These are phyloP conservation scores for Aphrocallistes beatrix DNA, from an alignment of 37 sponge, comb jelly and placozoan species.

Conservation along the genomic window DNA sequence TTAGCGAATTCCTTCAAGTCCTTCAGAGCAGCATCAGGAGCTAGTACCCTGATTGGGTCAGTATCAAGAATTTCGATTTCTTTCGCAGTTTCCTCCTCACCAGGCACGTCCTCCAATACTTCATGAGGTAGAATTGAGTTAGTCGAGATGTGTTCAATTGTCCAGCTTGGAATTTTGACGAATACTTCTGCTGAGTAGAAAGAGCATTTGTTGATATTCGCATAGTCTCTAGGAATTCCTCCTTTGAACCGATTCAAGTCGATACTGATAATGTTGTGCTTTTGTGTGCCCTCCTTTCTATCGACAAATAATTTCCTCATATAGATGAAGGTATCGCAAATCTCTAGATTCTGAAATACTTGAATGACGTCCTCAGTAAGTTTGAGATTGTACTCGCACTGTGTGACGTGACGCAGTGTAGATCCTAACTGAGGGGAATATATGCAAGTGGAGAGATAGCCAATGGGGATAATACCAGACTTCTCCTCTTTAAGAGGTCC, in stretches of 20 bases:
- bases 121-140: background rate
- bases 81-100: background rate
- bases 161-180: slow-evolving; percentile 22
- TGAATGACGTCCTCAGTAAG: slow-evolving; percentile 37
- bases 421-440: background rate
- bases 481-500: background rate
- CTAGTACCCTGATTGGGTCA: background rate
- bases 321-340: background rate
- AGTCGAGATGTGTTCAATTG: background rate
- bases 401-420: slow-evolving; percentile 20
- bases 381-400: slow-evolving; percentile 25
- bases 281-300: background rate
- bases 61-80: background rate
- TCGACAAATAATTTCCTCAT: background rate
- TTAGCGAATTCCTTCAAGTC: background rate
- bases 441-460: background rate
- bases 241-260: slow-evolving; percentile 33
- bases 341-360: slow-evolving; percentile 30
- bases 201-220: slow-evolving; percentile 30
- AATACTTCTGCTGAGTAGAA: slow-evolving; percentile 36
- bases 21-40: background rate
- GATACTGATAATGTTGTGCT: slow-evolving; percentile 38
- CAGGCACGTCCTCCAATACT: slow-evolving; percentile 31
- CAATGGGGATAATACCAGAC: background rate
- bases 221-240: background rate